Conservation (phyloP, 2,113 vertebrate species). For the Ivindomyrus marchei region DNA sequence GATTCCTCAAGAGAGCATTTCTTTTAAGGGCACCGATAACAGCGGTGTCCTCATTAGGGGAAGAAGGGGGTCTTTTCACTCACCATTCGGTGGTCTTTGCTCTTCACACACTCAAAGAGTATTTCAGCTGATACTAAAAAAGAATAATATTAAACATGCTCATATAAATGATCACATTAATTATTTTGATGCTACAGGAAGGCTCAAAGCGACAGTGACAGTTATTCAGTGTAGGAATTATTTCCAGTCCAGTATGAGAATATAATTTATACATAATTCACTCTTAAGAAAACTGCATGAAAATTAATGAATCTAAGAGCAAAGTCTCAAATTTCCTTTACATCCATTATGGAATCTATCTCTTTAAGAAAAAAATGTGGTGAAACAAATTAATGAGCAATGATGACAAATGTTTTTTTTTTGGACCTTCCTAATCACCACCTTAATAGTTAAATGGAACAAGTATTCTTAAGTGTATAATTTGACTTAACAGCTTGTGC, state of each 20-base stretch:
- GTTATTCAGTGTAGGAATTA: not conserved
- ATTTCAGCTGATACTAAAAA: slow-evolving; percentile 52
- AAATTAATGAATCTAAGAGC: not conserved
- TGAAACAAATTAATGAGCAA: not conserved
- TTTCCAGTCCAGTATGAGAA: not conserved
- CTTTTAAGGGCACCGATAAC: not conserved
- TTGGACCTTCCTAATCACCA: not conserved
- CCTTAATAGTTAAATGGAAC: not conserved
- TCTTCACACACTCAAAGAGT: slow-evolving; percentile 79
- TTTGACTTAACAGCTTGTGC: not conserved
- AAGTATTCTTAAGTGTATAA: not conserved
- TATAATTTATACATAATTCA: not conserved
- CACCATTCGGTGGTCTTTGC: slow-evolving; percentile 74
- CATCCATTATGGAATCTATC: not conserved
- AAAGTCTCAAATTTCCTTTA: not conserved
- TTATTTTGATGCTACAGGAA: not conserved
- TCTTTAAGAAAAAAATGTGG: not conserved
- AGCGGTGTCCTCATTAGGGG: not conserved
- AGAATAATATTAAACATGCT: not conserved
- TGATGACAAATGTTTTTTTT: not conserved
- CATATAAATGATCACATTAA: not conserved
- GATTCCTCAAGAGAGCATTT: not conserved
- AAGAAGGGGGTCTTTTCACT: slow-evolving; percentile 13
- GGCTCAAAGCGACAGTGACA: not conserved
- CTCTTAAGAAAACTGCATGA: not conserved